Evolutionary conservation across 2,113 vertebrate species (phyloP).

Genomic region (Gavialis gangeticus): DNA sequence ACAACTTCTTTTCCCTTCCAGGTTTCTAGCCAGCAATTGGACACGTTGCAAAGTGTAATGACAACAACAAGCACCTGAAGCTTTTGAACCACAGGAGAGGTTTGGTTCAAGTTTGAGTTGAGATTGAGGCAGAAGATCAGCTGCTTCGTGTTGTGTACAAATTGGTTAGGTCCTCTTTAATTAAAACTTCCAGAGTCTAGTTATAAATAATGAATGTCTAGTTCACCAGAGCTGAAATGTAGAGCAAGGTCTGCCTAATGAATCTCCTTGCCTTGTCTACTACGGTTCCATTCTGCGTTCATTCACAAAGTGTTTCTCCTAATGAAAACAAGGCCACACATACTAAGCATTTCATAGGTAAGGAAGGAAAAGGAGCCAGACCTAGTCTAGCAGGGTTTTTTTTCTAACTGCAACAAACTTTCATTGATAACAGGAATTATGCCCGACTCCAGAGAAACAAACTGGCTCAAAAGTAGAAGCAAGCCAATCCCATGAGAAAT

Average conservation of each 20-base stretch:
- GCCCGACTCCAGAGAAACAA: slow-evolving; percentile 42
- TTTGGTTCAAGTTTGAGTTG: background rate
- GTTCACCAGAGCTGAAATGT: slow-evolving; percentile 27
- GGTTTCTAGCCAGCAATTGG: background rate
- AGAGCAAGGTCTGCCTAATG: slow-evolving; percentile 33
- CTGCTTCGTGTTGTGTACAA: slow-evolving; percentile 29
- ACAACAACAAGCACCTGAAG: background rate
- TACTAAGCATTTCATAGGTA: slow-evolving; percentile 54
- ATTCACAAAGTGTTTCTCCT: slow-evolving; percentile 69
- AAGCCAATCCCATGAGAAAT: slow-evolving; percentile 29
- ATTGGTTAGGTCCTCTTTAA: background rate
- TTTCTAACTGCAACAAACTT: slow-evolving; percentile 48
- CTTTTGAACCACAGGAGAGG: background rate
- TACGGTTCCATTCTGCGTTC: slow-evolving; percentile 65
- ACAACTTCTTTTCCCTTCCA: background rate
- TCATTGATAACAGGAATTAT: slow-evolving; percentile 34
- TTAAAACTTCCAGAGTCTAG: slow-evolving; percentile 28
- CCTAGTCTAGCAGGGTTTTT: background rate
- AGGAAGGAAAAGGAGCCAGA: slow-evolving; percentile 54
- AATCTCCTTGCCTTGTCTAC: slow-evolving; percentile 52
- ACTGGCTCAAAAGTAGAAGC: slow-evolving; percentile 23
- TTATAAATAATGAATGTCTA: slow-evolving; percentile 49
- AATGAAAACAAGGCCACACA: slow-evolving; percentile 75
- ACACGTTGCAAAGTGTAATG: accelerated
- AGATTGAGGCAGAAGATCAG: background rate